These are phyloP conservation scores for Bradypodion ventrale DNA, from an alignment of 2,797 vertebrate genomes.

Conservation along the genomic window DNA sequence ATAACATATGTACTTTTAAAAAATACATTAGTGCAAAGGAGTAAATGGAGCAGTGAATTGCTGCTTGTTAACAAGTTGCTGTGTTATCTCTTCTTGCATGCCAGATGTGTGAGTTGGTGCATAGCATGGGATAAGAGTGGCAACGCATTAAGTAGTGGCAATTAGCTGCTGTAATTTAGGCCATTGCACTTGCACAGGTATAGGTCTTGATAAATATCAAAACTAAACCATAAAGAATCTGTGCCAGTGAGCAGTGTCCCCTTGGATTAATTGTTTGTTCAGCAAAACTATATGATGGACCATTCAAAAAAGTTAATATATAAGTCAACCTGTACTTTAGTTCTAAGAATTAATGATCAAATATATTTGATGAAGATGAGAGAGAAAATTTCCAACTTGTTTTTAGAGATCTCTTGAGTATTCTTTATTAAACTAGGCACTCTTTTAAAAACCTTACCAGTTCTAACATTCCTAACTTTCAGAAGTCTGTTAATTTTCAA, in stretches of 20 bases:
- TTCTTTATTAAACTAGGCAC: slow-evolving; percentile 67
- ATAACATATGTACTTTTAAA: neutral
- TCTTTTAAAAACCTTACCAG: slow-evolving; percentile 9
- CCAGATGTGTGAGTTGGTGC: too few relatives aligned
- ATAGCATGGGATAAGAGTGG: too few relatives aligned
- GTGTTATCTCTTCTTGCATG: too few relatives aligned
- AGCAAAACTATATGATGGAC: slow-evolving; percentile 47
- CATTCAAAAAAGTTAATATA: slow-evolving; percentile 15
- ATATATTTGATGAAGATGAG: slow-evolving; percentile 76
- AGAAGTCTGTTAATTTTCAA: slow-evolving; percentile 63
- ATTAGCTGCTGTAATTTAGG: too few relatives aligned
- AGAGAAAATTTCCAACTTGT: slow-evolving; percentile 76
- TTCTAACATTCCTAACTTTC: slow-evolving; percentile 68
- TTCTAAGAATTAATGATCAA: slow-evolving; percentile 76
- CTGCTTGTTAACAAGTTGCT: too few relatives aligned
- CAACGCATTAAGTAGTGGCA: too few relatives aligned
- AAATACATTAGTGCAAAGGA: neutral
- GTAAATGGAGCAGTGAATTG: too few relatives aligned
- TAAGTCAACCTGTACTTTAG: slow-evolving; percentile 62
- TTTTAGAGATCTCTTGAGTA: slow-evolving; percentile 68
- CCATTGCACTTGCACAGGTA: too few relatives aligned
- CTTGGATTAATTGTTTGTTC: slow-evolving; percentile 37
- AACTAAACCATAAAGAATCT: neutral
- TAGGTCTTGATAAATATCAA: too few relatives aligned
- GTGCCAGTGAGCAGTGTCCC: neutral